phyloP scores from a whole-genome alignment of 2,797 vertebrate genomes.

The Balearica regulorum region DNA sequence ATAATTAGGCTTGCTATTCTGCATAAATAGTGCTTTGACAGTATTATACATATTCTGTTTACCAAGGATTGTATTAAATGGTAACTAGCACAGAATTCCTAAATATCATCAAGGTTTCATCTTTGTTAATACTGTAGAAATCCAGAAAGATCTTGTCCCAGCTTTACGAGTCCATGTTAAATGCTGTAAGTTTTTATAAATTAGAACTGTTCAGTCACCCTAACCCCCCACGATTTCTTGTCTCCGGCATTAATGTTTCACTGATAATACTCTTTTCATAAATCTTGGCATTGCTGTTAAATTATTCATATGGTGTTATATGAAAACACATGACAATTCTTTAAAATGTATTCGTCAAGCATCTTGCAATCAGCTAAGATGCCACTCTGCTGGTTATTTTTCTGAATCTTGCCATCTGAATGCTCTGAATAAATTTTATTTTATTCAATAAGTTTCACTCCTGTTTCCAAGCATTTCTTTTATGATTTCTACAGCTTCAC shows the following conservation, averaged over 20 bases:
- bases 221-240: slow-evolving; percentile 15
- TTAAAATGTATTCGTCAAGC: slow-evolving; percentile 58
- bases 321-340: slow-evolving; percentile 69
- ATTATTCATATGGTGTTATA: slow-evolving; percentile 73
- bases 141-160: background rate
- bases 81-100: background rate
- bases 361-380: slow-evolving; percentile 62
- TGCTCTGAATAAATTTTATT: slow-evolving; percentile 73
- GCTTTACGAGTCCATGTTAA: background rate
- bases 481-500: slow-evolving; percentile 62
- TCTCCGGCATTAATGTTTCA: slow-evolving; percentile 59
- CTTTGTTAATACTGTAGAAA: background rate
- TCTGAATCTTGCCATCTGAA: slow-evolving; percentile 72
- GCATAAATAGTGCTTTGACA: background rate
- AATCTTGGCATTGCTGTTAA: slow-evolving; percentile 68
- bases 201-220: background rate
- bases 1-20: background rate
- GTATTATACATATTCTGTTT: background rate
- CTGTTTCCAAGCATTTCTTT: slow-evolving; percentile 68
- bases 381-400: slow-evolving; percentile 64
- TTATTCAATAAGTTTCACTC: slow-evolving; percentile 74
- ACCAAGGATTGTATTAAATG: background rate
- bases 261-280: slow-evolving; percentile 69
- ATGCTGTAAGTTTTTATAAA: background rate
- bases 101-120: background rate